Evolutionary conservation across 2,113 vertebrate genomes (phyloP).

Genomic region (Echinops telfairi): DNA sequence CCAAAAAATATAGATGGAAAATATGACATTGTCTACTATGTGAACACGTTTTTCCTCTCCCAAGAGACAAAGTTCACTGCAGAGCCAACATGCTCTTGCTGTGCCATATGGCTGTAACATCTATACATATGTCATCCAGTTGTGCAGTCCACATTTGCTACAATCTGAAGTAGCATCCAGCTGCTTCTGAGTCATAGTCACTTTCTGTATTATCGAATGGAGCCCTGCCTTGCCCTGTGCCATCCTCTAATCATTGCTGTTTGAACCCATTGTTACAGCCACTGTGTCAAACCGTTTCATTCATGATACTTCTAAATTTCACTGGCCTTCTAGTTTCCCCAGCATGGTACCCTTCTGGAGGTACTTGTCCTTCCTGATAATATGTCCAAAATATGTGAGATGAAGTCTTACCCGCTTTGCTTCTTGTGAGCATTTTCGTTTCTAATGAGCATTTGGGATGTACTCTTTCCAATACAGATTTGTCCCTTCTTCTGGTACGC

Average conservation of each 20-base stretch:
- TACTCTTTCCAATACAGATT: not conserved
- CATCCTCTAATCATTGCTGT: not conserved
- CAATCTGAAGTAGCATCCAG: not conserved
- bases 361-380: not conserved
- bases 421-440: not conserved
- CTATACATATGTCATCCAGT: constrained; percentile 40
- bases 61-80: not conserved
- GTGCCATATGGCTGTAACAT: not conserved
- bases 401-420: not conserved
- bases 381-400: not conserved
- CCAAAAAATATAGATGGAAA: not conserved
- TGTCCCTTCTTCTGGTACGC: not conserved
- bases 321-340: not conserved
- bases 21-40: not conserved
- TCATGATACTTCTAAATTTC: not conserved
- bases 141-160: constrained; percentile 26
- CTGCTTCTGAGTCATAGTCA: not conserved
- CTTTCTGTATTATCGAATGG: not conserved
- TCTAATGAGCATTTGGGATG: not conserved
- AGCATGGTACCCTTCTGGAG: not conserved
- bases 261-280: not conserved
- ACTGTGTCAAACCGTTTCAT: not conserved
- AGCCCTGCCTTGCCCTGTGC: not conserved
- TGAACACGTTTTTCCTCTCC: not conserved
- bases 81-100: not conserved